Conservation (phyloP, 2,888 invertebrate genomes). For the Phasia obesa region DNA sequence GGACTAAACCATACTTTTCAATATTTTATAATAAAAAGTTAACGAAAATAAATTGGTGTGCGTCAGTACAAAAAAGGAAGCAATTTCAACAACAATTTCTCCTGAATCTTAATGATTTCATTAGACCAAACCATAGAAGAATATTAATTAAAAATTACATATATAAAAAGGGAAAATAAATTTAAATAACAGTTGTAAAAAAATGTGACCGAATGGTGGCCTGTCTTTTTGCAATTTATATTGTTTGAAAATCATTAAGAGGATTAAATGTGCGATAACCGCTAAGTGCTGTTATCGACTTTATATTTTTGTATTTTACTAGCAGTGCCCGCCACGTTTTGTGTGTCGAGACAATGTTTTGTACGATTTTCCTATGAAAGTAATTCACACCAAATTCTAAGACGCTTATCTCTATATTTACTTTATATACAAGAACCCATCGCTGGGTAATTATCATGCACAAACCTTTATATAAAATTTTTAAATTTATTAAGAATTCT, state of each 20-base stretch:
- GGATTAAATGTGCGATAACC: slow-evolving; percentile 50
- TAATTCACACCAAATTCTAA: too few species aligned
- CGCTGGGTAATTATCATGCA: too few species aligned
- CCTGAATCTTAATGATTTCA: neutral
- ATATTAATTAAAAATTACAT: slow-evolving; percentile 6
- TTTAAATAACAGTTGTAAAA: slow-evolving; percentile 35
- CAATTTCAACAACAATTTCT: slow-evolving; percentile 44
- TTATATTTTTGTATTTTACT: neutral
- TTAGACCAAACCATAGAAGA: slow-evolving; percentile 18
- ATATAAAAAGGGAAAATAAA: neutral
- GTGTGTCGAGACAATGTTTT: too few species aligned
- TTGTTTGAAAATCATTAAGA: slow-evolving; percentile 36
- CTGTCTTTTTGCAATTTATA: slow-evolving; percentile 11
- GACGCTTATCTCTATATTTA: too few species aligned
- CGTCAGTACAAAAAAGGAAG: slow-evolving; percentile 30
- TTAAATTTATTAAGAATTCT: too few species aligned
- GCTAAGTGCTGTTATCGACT: slow-evolving; percentile 54
- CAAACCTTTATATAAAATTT: neutral
- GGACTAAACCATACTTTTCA: slow-evolving; percentile 26
- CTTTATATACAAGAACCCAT: too few species aligned
- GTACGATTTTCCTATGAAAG: too few species aligned
- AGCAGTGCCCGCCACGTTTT: neutral
- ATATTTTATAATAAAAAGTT: slow-evolving; percentile 32
- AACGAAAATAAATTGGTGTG: slow-evolving; percentile 39
- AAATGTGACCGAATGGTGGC: slow-evolving; percentile 23